Percentiles rank a stretch among this genome's conserved stretches.
Evolutionary conservation across 2,797 vertebrate genomes (phyloP).

Genomic region (Coccyzus lansbergi): DNA sequence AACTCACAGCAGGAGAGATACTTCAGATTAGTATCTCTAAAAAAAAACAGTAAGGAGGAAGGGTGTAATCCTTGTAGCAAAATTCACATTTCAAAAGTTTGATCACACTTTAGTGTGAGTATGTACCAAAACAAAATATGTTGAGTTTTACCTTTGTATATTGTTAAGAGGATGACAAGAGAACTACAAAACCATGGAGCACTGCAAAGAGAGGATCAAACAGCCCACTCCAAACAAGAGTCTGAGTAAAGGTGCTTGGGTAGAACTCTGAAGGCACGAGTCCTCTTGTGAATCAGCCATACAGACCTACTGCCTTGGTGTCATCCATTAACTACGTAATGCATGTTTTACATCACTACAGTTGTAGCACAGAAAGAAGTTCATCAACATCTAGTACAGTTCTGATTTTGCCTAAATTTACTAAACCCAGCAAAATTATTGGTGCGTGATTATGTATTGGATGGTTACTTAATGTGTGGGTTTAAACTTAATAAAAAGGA

Average conservation of each 20-base stretch:
- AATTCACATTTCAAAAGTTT: background rate
- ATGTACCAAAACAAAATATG: accelerated
- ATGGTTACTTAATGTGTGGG: background rate
- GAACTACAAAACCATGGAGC: background rate
- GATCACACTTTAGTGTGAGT: background rate
- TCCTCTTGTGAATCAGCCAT: background rate
- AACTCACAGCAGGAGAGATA: background rate
- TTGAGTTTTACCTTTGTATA: background rate
- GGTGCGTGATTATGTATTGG: accelerated
- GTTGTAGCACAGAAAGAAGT: background rate
- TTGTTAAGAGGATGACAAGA: background rate
- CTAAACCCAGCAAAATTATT: background rate
- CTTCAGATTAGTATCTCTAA: background rate
- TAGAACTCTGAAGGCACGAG: background rate
- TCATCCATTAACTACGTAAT: background rate
- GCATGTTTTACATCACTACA: background rate
- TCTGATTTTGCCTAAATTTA: background rate
- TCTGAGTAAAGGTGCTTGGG: background rate
- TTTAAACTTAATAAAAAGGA: background rate
- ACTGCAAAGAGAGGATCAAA: background rate
- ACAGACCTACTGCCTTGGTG: background rate
- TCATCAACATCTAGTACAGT: background rate
- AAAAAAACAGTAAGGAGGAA: background rate
- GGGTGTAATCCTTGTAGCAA: background rate
- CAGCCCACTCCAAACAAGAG: background rate